Conservation (phyloP, 2,113 vertebrate species). For the Aspidoscelis tigris region DNA sequence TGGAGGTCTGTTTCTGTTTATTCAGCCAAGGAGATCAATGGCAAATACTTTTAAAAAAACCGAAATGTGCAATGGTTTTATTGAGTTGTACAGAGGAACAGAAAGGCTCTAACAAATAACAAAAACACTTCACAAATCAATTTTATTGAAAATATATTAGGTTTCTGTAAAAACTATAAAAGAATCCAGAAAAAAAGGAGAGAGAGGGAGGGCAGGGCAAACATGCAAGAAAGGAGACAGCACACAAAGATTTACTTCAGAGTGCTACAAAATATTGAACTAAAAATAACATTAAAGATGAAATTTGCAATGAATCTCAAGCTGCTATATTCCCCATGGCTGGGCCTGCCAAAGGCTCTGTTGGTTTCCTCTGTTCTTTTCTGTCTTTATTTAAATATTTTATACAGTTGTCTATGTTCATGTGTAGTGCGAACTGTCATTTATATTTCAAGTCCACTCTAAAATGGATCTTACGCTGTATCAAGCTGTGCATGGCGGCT, state of each 20-base stretch:
- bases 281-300: constrained; percentile 85
- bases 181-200: constrained; percentile 36
- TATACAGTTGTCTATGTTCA: constrained; percentile 89
- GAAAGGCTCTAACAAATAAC: constrained; percentile 58
- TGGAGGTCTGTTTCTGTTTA: constrained; percentile 37
- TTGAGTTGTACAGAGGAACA: constrained; percentile 45
- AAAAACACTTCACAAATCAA: constrained; percentile 71
- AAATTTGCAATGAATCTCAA: constrained; percentile 84
- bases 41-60: constrained; percentile 41
- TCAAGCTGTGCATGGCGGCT: constrained; percentile 74
- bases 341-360: constrained; percentile 80
- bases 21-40: constrained; percentile 53
- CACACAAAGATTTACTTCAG: constrained; percentile 79
- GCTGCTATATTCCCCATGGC: constrained; percentile 83
- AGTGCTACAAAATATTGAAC: constrained; percentile 82
- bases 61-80: constrained; percentile 25
- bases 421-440: constrained; percentile 88
- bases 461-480: constrained; percentile 86
- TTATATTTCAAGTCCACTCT: constrained; percentile 86
- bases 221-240: constrained; percentile 65
- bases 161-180: constrained; percentile 65
- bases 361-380: constrained; percentile 81
- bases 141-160: constrained; percentile 78
- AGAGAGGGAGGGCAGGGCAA: constrained; percentile 41
- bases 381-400: constrained; percentile 96